Evolutionary conservation across 2,888 invertebrate genomes (phyloP).

Genomic region (Ethmia dodecea): DNA sequence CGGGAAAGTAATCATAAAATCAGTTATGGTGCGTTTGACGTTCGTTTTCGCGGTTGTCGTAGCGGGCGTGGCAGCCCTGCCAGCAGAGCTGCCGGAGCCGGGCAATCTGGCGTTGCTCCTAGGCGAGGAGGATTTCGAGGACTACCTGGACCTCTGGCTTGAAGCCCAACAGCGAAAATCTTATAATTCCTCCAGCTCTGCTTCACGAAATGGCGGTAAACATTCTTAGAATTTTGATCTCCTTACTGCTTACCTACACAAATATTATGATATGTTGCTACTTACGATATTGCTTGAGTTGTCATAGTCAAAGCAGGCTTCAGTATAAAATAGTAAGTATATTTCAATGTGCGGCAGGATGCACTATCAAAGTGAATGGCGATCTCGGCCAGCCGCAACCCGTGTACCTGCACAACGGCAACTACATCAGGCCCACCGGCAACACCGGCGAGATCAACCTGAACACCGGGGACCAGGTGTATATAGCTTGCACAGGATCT

Average conservation of each 20-base stretch:
- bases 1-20: too few species aligned
- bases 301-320: too few species aligned
- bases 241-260: too few species aligned
- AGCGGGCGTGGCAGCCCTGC: constrained; percentile 30
- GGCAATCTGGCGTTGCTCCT: constrained; percentile 48
- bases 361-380: constrained; percentile 60
- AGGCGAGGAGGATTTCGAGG: constrained; percentile 65
- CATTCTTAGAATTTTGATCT: too few species aligned
- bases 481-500: constrained; percentile 48
- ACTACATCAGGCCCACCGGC: constrained; percentile 42
- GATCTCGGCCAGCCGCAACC: constrained; percentile 79
- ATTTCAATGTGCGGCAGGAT: too few species aligned
- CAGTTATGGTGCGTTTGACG: constrained; percentile 24
- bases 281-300: too few species aligned
- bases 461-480: constrained; percentile 44
- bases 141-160: constrained; percentile 62
- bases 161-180: constrained; percentile 37
- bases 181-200: not conserved
- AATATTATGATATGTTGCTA: too few species aligned
- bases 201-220: too few species aligned
- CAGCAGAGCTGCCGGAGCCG: constrained; percentile 44
- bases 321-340: too few species aligned
- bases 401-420: constrained; percentile 65
- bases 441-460: constrained; percentile 47
- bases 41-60: constrained; percentile 27